Evolutionary conservation across 2,888 invertebrate species (phyloP), one percentile per base, ranked within the genome.

Genomic region (Metacarcinus magister): DNA sequence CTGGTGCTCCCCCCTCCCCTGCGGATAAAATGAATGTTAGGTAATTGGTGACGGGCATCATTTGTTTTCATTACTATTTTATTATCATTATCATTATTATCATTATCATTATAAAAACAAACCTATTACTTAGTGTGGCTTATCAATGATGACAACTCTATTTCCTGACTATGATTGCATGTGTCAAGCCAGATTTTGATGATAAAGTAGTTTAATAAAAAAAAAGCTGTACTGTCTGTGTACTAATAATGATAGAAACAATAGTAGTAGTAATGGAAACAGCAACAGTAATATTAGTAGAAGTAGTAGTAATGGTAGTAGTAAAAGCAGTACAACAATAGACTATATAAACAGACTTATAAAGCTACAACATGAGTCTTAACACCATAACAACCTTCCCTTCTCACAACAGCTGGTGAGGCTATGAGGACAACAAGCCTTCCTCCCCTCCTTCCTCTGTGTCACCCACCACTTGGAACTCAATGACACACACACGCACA

Each of bases 1-100:
- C 94, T 94, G 75, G n/a, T 10, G 87, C 87, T 95, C 92, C 32
- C 95, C 89, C 96, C 96, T 75, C 87, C 95, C 95, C 94, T 95
- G 93, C 7, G 75, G 67, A 87, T 19, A 39, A 13, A 39, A 39
- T 16, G 39, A 39, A 39, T 16, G 87, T 87, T 87, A 87, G 75
- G 28, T n/a, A 75, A 28, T 75, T 28, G 28, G 28, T 75, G 75
- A 28, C 28, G 28, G n/a, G 75, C 10, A 75, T n/a, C 5, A 3
- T 75, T 75, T 75, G 19, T 8, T 75, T 23, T 75, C 28, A 23
- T 16, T n/a, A 23, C 28, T 75, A 28, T 75, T 39, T 39, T 39
- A 39, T 39, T 39, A 39, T 39, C 39, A 39, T 39, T 2, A 39
- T 39, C 2, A 39, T 39, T 39, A 39, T 39, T 54, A 54, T 16